Evolutionary conservation across 1,140 invertebrate genomes (phyloP), one percentile per base, ranked within the genome.

Genomic region (Akabosia matsudoensis): DNA sequence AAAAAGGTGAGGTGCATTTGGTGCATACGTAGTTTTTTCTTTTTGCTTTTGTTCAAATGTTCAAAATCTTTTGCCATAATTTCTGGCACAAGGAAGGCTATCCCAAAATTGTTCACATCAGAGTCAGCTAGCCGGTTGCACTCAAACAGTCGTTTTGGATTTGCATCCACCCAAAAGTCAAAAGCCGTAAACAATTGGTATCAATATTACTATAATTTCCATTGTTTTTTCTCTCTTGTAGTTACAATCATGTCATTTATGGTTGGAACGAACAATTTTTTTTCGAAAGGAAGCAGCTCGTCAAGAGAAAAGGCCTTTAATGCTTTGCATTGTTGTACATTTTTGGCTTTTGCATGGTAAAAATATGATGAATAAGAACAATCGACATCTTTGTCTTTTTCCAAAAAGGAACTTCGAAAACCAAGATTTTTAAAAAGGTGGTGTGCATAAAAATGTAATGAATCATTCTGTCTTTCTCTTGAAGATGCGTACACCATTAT

Each of bases 151-250:
- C 37, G 22, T 56, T 13, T 56, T 16, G 54, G n/a, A n/a, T n/a
- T n/a, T n/a, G 13, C 61, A 67, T 67, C 61, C 61, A 67, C 61
- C 61, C 61, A 67, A 67, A 67, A 67, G 61, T 67, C 61, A 67
- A 67, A 67, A 67, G 61, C 61, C 61, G 61, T 67, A 67, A 67
- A 67, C 61, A 67, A 67, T 67, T 67, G 61, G 61, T 67, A 24
- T 67, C 24, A 67, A 67, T 67, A 67, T 30, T 67, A 67, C 31
- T 30, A 67, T 67, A 67, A 67, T 67, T 10, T 67, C 61, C 61
- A 67, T 67, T 67, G 61, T 67, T 67, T 67, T 61, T 24, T 7
- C 24, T 22, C 54, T 61, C n/a, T 22, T 61, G 10, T 13, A 51
- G 10, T 61, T 22, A 14, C 37, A 45, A 45, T 45, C 37, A 7